Percentiles rank a stretch among this genome's conserved stretches.
phyloP scores from a whole-genome alignment of 2,113 vertebrate species.

The Isichthys henryi region DNA sequence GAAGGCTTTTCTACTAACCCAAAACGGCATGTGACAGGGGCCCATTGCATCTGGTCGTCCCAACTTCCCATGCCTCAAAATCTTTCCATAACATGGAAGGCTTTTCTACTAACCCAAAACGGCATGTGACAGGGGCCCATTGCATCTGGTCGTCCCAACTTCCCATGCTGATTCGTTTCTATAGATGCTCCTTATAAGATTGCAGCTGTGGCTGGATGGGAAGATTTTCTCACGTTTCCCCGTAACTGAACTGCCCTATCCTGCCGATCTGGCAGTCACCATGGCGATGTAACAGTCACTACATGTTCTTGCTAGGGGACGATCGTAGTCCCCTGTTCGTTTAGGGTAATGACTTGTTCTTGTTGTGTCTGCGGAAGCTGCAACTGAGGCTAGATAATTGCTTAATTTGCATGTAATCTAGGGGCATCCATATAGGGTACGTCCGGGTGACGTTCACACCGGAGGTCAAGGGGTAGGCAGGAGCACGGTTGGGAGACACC shows the following conservation, averaged over 20 bases:
- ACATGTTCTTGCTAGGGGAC: background rate
- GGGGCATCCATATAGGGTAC: background rate
- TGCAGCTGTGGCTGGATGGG: background rate
- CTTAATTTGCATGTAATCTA: background rate
- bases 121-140: background rate
- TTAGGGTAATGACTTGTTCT: background rate
- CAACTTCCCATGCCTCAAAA: background rate
- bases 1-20: background rate
- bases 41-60: background rate
- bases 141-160: background rate
- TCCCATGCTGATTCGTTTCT: background rate
- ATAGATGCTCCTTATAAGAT: background rate
- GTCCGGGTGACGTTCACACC: background rate
- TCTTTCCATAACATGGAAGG: background rate
- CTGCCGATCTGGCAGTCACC: background rate
- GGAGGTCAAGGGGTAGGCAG: background rate
- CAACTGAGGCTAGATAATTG: background rate
- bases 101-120: background rate
- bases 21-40: background rate
- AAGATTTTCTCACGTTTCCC: background rate
- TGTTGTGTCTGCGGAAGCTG: background rate
- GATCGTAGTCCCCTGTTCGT: background rate
- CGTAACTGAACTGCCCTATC: background rate
- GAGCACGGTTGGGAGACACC: background rate
- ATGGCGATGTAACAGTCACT: background rate